A percentile compares a stretch with the other conserved stretches of the same genome.
These are phyloP conservation scores for Oligia strigilis DNA, from an alignment of 2,888 invertebrate species.

Conservation along the genomic window DNA sequence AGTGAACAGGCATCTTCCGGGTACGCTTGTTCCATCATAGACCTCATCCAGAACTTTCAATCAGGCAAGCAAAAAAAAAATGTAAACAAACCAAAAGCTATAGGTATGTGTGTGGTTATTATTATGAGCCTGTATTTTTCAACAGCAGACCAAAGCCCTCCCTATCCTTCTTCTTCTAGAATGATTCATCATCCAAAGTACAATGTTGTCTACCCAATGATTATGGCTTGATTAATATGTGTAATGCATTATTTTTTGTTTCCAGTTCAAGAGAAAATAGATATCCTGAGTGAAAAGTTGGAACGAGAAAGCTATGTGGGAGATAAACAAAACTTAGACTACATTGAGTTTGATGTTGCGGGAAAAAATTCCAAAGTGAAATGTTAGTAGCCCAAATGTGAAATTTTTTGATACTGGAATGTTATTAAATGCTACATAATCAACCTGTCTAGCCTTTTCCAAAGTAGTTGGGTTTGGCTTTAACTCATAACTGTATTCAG, in stretches of 20 bases:
- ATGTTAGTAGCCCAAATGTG: conserved; percentile 87
- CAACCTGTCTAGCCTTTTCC: too few species aligned
- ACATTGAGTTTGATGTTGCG: conserved; percentile 90
- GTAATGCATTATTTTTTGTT: conserved; percentile 24
- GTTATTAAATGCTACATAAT: too few species aligned
- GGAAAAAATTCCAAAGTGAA: conserved; percentile 92
- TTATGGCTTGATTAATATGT: background rate
- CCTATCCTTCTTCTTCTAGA: background rate
- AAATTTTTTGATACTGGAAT: background rate
- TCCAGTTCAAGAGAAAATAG: conserved; percentile 96
- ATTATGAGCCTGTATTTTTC: background rate
- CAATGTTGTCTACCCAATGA: background rate
- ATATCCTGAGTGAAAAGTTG: conserved; percentile 94
- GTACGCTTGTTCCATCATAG: too few species aligned
- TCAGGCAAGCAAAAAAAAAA: too few species aligned
- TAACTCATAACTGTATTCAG: too few species aligned
- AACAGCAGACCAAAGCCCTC: background rate
- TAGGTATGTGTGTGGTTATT: background rate
- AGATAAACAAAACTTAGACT: conserved; percentile 90
- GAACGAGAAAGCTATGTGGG: conserved; percentile 93
- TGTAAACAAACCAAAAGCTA: background rate
- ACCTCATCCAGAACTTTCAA: too few species aligned
- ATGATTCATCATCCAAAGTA: background rate
- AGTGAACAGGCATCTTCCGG: too few species aligned
- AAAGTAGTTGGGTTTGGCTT: too few species aligned